Percentiles rank a stretch among this genome's conserved stretches.
Conservation (phyloP, 1,140 invertebrate species). For the Sarcophaga peregrina region DNA sequence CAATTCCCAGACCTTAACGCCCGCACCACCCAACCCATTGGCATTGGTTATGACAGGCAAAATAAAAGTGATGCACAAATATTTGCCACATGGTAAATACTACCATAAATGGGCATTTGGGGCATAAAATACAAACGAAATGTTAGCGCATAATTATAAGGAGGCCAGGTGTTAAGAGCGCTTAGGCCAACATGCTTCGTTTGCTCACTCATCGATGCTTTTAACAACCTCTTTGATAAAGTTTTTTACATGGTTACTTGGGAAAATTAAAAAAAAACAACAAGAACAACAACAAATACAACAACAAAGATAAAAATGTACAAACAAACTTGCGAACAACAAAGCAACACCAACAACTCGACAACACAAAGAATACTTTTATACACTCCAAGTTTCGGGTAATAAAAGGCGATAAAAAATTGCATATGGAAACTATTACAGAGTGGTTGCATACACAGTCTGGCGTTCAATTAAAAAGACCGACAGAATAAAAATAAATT, state of each 20-base stretch:
- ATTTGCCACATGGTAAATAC: not conserved
- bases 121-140: no score
- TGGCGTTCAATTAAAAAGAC: not conserved
- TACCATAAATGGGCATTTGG: not conserved
- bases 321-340: conserved; percentile 15
- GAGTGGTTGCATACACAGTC: not conserved
- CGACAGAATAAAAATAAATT: not conserved
- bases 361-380: not conserved
- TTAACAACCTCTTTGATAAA: conserved; percentile 25
- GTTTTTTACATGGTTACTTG: not conserved
- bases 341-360: not conserved
- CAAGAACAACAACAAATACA: no score
- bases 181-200: not conserved
- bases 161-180: no score
- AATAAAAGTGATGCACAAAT: not conserved
- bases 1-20: not conserved
- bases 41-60: not conserved
- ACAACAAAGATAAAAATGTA: no score
- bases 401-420: conserved; percentile 1
- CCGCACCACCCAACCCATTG: not conserved
- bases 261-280: not conserved
- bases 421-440: conserved; percentile 10
- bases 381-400: not conserved
- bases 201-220: conserved; percentile 23
- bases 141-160: no score